Base-by-base conservation (phyloP, 2,888 invertebrate species). In the Erpobdella octoculata region DNA sequence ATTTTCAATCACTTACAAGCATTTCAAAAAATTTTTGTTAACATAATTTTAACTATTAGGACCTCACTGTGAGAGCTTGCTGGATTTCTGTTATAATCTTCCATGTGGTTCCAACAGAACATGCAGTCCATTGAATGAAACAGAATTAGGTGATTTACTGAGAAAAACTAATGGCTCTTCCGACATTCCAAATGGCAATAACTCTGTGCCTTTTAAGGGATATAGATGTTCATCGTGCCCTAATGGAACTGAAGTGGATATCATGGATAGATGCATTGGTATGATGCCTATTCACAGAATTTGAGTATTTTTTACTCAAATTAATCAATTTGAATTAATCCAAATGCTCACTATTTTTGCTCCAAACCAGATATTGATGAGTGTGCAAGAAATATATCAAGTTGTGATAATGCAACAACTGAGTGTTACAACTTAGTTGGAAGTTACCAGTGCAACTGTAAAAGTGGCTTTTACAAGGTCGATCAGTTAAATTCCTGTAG, bases 361-460 rank as follows among this genome's bases (percentile, higher is more conserved):
- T 53, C 28, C 28, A 28, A n/a, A n/a, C n/a, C 28, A 71, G 71
- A 71, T 53, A 41, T 71, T 33, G 71, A 71, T 53, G 71, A 71
- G 28, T 71, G 71, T 53, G n/a, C n/a, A n/a, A n/a, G n/a, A n/a
- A n/a, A n/a, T n/a, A n/a, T n/a, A n/a, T n/a, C n/a, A n/a, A n/a
- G n/a, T n/a, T n/a, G n/a, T n/a, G n/a, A n/a, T n/a, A n/a, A n/a
- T n/a, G n/a, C n/a, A n/a, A n/a, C 21, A 8, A 41, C 9, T 28
- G 41, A 67, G 33, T 67, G 67, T 46, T 5, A 6, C 15, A 67
- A 67, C 28, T 28, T 37, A 21, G 37, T 28, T 2, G 38, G 21
- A 28, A 46, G 46, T n/a, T 67, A 36, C 28, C 21, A 46, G 12
- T 67, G 67, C 41, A 41, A 41, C 41, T 67, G 67, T 41, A 38